A percentile compares a stretch with the other conserved stretches of the same genome.
These are phyloP conservation scores for Oreochromis aureus DNA, from an alignment of 2,113 vertebrate genomes.

Conservation along the genomic window DNA sequence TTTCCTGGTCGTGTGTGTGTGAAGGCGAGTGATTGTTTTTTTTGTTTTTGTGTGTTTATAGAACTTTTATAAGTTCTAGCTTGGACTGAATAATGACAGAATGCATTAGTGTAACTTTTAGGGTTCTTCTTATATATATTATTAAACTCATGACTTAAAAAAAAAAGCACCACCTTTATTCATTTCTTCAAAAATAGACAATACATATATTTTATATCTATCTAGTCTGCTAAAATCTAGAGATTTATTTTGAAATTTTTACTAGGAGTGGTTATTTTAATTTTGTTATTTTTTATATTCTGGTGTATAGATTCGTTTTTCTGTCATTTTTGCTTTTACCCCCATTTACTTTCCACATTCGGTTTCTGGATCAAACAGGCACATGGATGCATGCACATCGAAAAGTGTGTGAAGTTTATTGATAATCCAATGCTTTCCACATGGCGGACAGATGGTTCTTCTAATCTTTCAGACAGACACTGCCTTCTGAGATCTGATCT, in stretches of 20 bases:
- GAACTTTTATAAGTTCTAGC: background rate
- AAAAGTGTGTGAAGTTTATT: slow-evolving; percentile 48
- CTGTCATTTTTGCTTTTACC: background rate
- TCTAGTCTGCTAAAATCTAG: background rate
- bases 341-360: background rate
- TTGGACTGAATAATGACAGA: background rate
- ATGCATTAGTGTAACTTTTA: background rate
- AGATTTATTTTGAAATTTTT: background rate
- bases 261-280: background rate
- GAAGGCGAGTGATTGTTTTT: background rate
- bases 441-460: slow-evolving; percentile 56
- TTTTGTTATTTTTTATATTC: background rate
- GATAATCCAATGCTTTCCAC: slow-evolving; percentile 54
- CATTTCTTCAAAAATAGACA: background rate
- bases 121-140: background rate
- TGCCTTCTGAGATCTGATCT: slow-evolving; percentile 62
- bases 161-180: background rate
- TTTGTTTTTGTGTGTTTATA: background rate
- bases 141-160: background rate
- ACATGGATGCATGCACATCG: slow-evolving; percentile 3
- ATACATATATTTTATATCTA: background rate
- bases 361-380: slow-evolving; percentile 12
- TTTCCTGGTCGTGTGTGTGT: slow-evolving; percentile 13
- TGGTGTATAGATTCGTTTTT: background rate
- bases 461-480: slow-evolving; percentile 63